A percentile compares a stretch with the other conserved stretches of the same genome.
phyloP scores from a whole-genome alignment of 2,113 vertebrate genomes.

The Hystrix cristata region DNA sequence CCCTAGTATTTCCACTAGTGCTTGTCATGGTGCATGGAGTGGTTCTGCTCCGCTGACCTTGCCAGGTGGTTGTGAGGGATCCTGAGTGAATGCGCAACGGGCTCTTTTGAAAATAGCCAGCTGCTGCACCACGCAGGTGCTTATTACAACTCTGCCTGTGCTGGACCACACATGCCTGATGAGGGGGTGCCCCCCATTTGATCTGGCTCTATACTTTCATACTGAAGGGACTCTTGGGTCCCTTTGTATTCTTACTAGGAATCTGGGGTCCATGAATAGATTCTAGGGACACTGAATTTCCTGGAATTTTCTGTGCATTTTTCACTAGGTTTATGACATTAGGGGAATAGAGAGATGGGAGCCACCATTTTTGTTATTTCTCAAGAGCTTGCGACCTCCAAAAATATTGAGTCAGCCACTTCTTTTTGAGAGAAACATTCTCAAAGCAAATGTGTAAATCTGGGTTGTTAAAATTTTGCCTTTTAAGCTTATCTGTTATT shows the following conservation, averaged over 20 bases:
- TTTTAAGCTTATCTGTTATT: not conserved
- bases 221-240: not conserved
- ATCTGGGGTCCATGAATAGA: not conserved
- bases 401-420: not conserved
- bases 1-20: not conserved
- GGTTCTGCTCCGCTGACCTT: not conserved
- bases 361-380: not conserved
- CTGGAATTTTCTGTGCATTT: not conserved
- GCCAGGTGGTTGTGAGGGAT: not conserved
- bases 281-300: not conserved
- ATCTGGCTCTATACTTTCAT: too few relatives aligned
- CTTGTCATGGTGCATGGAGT: not conserved
- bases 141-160: accelerated
- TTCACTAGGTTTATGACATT: not conserved
- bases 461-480: not conserved
- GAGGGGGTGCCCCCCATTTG: accelerated
- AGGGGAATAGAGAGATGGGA: not conserved
- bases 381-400: not conserved
- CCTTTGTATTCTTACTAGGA: not conserved
- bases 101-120: not conserved
- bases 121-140: accelerated
- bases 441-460: not conserved
- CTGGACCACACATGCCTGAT: accelerated
- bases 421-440: not conserved
- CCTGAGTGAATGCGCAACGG: accelerated